phyloP scores from a whole-genome alignment of 2,797 vertebrate species.

The Merluccius polli region DNA sequence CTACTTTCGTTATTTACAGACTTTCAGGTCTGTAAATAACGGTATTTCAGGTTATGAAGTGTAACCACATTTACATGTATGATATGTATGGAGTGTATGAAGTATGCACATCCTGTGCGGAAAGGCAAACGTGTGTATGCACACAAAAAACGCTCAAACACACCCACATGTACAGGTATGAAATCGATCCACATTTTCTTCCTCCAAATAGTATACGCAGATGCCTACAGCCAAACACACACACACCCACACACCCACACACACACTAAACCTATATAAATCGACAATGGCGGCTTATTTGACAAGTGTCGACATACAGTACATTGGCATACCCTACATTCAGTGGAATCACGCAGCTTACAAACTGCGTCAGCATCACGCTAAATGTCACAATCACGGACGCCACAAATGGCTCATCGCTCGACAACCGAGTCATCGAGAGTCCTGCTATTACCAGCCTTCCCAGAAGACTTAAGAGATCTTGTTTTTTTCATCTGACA shows the following conservation, averaged over 20 bases:
- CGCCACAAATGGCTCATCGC: constrained; percentile 65
- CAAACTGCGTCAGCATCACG: constrained; percentile 62
- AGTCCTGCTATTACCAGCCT: constrained; percentile 47
- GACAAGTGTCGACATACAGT: neutral
- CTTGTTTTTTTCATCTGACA: neutral
- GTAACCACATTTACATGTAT: neutral
- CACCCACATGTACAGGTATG: neutral
- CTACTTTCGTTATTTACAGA: constrained; percentile 7
- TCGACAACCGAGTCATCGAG: constrained; percentile 47
- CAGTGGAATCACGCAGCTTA: constrained; percentile 62
- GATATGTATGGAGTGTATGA: neutral
- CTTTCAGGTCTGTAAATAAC: too few species aligned
- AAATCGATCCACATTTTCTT: neutral
- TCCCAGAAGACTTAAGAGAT: constrained; percentile 32
- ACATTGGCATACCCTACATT: constrained; percentile 31
- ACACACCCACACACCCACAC: neutral
- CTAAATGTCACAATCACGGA: constrained; percentile 64
- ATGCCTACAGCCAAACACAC: neutral
- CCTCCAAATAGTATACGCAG: neutral
- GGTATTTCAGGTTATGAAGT: too few species aligned
- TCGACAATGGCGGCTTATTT: neutral
- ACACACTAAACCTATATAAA: neutral
- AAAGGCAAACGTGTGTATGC: constrained; percentile 19
- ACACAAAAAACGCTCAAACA: constrained; percentile 12
- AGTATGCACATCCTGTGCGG: constrained; percentile 25